Evolutionary conservation across 1,140 invertebrate species (phyloP).

Genomic region (Heliconius melpomene): DNA sequence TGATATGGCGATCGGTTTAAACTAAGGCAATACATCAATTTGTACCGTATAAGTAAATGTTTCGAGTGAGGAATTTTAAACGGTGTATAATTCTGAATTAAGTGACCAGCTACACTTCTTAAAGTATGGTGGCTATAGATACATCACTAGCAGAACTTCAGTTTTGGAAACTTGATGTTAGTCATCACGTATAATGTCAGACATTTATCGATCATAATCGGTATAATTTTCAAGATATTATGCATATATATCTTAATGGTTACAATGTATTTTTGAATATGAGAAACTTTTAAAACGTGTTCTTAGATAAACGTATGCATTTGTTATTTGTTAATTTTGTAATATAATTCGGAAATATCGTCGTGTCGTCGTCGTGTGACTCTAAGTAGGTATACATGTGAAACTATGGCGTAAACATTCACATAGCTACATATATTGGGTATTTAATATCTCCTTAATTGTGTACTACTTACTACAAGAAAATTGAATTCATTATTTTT

Average conservation of each 20-base stretch:
- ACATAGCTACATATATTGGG: no score
- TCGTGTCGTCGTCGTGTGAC: no score
- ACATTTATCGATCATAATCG: neutral
- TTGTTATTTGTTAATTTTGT: neutral
- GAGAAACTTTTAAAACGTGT: neutral
- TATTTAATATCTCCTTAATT: no score
- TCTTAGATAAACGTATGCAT: no score
- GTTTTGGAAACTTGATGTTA: slow-evolving; percentile 38
- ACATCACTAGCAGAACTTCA: slow-evolving; percentile 16
- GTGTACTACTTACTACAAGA: no score
- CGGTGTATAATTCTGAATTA: slow-evolving; percentile 31
- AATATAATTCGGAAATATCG: no score
- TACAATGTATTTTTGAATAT: no score
- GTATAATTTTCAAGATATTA: neutral
- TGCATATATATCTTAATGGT: neutral
- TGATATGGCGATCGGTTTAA: slow-evolving; percentile 26
- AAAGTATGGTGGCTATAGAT: slow-evolving; percentile 23
- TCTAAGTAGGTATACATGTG: no score
- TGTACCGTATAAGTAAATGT: slow-evolving; percentile 30
- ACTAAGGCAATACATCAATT: slow-evolving; percentile 32
- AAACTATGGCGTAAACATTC: no score
- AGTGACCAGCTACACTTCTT: neutral
- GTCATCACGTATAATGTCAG: slow-evolving; percentile 24
- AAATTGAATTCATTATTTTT: no score
- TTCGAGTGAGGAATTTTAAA: slow-evolving; percentile 36